These are phyloP conservation scores for Strix uralensis DNA, from an alignment of 2,113 vertebrate genomes.

Conservation along the genomic window DNA sequence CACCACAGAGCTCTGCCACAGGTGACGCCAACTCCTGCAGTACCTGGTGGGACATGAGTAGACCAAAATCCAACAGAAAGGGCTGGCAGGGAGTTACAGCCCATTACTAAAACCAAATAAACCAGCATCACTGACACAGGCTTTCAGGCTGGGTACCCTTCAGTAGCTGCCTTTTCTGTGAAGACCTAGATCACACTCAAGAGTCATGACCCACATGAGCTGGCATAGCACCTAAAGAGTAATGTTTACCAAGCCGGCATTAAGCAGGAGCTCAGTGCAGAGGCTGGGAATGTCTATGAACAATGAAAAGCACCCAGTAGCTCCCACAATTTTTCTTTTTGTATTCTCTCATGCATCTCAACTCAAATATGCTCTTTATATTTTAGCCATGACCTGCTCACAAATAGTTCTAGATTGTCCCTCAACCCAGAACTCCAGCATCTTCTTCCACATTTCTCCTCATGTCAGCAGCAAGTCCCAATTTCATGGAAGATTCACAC, in stretches of 20 bases:
- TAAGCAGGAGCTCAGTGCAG: background rate
- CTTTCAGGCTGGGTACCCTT: background rate
- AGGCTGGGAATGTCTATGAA: background rate
- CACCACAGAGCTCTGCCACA: background rate
- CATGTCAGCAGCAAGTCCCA: background rate
- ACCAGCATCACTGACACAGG: background rate
- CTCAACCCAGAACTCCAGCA: background rate
- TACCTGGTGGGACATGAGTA: background rate
- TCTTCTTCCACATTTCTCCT: background rate
- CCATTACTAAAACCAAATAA: background rate
- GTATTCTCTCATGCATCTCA: background rate
- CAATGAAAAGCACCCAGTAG: background rate
- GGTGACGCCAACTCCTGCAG: background rate
- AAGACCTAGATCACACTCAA: background rate
- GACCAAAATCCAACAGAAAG: background rate
- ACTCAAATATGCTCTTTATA: background rate
- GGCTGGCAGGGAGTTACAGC: background rate
- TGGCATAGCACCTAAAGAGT: background rate
- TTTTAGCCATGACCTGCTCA: background rate
- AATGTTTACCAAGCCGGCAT: background rate
- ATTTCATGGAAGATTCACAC: background rate
- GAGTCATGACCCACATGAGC: background rate
- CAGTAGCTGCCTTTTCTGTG: background rate
- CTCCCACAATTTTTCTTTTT: background rate
- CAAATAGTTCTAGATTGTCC: background rate